Conservation (phyloP, 2,888 invertebrate genomes). For the Tenthredo scrophulariae region DNA sequence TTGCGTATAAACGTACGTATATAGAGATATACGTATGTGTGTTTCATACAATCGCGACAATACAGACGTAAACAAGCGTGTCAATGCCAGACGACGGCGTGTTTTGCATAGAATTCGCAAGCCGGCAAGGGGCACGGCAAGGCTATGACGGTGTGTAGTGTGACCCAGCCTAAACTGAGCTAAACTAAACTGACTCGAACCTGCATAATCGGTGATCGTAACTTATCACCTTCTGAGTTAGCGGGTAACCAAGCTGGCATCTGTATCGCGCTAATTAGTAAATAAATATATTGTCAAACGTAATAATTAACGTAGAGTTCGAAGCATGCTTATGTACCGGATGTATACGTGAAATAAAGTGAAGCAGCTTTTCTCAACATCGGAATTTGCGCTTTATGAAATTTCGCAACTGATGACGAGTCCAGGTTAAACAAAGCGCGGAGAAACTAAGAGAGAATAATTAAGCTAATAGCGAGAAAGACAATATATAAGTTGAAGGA, state of each 20-base stretch:
- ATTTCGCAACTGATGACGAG: background rate
- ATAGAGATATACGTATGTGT: conserved; percentile 48
- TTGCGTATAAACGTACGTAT: conserved; percentile 32
- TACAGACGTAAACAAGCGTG: conserved; percentile 60
- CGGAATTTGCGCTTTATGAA: background rate
- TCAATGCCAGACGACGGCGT: conserved; percentile 60
- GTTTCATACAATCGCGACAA: conserved; percentile 14
- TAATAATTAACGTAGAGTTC: background rate
- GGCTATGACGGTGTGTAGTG: conserved; percentile 40
- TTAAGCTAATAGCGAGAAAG: background rate
- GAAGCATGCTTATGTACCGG: background rate
- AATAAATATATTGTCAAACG: background rate
- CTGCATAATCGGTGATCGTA: conserved; percentile 24
- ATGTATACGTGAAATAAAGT: background rate
- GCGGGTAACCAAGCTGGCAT: background rate
- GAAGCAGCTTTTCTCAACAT: background rate
- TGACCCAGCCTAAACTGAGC: conserved; percentile 25
- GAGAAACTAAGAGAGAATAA: background rate
- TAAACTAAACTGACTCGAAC: background rate
- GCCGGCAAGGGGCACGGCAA: conserved; percentile 14
- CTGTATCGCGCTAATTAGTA: background rate
- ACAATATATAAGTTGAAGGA: background rate
- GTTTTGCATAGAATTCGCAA: conserved; percentile 55
- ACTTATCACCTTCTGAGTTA: background rate
- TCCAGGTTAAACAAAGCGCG: background rate